A percentile compares a stretch with the other conserved stretches of the same genome.
These are phyloP conservation scores for Diogma glabrata DNA, from an alignment of 2,888 invertebrate genomes.

Conservation along the genomic window DNA sequence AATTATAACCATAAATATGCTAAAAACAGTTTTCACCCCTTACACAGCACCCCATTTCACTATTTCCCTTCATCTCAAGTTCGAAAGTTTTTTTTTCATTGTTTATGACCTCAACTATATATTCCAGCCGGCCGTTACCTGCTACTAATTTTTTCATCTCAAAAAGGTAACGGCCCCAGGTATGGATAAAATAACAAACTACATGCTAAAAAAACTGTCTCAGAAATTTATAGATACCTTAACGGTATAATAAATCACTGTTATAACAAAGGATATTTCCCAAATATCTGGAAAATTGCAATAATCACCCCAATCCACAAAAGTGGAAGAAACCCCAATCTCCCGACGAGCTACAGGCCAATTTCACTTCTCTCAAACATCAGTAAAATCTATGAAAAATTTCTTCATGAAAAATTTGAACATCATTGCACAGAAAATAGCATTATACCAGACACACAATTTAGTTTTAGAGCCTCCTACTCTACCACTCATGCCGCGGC, in stretches of 20 bases:
- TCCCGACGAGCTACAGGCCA: background rate
- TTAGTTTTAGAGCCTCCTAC: constrained; percentile 1
- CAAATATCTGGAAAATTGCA: background rate
- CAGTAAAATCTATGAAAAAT: background rate
- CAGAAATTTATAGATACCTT: background rate
- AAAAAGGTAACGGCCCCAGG: too few species aligned
- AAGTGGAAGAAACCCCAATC: background rate
- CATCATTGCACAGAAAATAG: background rate
- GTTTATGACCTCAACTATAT: too few species aligned
- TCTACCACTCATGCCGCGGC: constrained; percentile 6
- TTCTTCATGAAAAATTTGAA: background rate
- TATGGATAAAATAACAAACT: background rate
- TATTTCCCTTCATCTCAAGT: too few species aligned
- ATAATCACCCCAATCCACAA: background rate
- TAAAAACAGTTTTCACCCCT: too few species aligned
- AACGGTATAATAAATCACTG: background rate
- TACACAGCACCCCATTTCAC: too few species aligned
- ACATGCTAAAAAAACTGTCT: background rate
- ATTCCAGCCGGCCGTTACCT: too few species aligned
- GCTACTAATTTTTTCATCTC: too few species aligned
- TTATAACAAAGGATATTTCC: background rate
- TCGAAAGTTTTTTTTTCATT: too few species aligned
- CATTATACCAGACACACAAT: constrained; percentile 11
- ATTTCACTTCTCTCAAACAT: background rate
- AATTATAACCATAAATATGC: too few species aligned